A percentile compares a stretch with the other conserved stretches of the same genome.
phyloP scores from a whole-genome alignment of 2,113 vertebrate species.

The Melozone crissalis region DNA sequence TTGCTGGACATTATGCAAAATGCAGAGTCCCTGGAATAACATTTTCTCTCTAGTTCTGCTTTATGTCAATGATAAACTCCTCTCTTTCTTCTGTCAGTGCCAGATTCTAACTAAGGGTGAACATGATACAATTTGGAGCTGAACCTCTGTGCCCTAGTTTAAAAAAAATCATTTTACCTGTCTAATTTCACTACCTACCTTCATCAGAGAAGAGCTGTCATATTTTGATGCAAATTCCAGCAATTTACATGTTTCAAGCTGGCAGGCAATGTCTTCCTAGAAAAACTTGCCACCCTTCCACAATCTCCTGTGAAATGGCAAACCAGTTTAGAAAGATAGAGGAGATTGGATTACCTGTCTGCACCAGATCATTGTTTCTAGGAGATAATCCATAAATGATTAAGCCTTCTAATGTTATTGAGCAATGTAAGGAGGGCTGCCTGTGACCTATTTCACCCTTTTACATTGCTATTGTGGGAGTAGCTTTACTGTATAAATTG shows the following conservation, averaged over 20 bases:
- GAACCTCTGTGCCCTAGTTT: background rate
- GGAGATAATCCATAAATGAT: slow-evolving; percentile 90
- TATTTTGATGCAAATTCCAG: slow-evolving; percentile 60
- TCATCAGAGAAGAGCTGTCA: slow-evolving; percentile 43
- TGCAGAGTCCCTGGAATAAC: background rate
- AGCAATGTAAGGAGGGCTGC: slow-evolving; percentile 67
- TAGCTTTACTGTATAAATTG: slow-evolving; percentile 16
- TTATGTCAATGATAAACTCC: background rate
- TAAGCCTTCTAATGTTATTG: slow-evolving; percentile 84
- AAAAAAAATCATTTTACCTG: slow-evolving; percentile 16
- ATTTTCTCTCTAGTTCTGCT: background rate
- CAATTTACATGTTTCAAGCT: slow-evolving; percentile 47
- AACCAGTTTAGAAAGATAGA: slow-evolving; percentile 62
- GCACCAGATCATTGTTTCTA: slow-evolving; percentile 86
- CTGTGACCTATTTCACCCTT: slow-evolving; percentile 75
- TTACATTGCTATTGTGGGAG: slow-evolving; percentile 15
- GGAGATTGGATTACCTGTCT: slow-evolving; percentile 87
- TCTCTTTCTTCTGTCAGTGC: background rate
- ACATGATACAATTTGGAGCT: background rate
- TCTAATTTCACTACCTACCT: slow-evolving; percentile 61
- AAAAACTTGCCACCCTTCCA: slow-evolving; percentile 66
- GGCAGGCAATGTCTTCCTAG: slow-evolving; percentile 48
- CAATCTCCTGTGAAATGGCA: slow-evolving; percentile 65
- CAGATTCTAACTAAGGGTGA: background rate
- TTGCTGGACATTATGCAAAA: background rate